Evolutionary conservation across 2,888 invertebrate genomes (phyloP).

Genomic region (Euproctis similis): DNA sequence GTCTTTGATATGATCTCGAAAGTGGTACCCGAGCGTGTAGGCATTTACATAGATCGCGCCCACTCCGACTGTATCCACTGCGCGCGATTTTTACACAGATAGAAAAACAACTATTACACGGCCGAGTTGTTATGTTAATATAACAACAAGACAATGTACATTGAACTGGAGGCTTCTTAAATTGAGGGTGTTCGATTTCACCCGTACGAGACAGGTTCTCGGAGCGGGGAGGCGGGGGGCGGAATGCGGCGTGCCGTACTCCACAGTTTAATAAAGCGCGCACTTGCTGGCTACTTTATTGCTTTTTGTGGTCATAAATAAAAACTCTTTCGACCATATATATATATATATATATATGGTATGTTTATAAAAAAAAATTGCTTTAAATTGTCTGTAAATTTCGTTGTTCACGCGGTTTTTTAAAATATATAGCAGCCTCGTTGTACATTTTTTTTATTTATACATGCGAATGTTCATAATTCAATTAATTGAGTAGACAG

Average conservation of each 20-base stretch:
- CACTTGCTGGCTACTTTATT: slow-evolving; percentile 66
- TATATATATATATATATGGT: no score
- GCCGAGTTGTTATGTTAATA: slow-evolving; percentile 50
- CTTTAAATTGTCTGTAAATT: slow-evolving; percentile 46
- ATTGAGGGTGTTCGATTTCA: slow-evolving; percentile 48
- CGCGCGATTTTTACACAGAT: slow-evolving; percentile 54
- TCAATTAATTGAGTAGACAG: no score
- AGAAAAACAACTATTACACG: slow-evolving; percentile 57
- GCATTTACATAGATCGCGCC: slow-evolving; percentile 67
- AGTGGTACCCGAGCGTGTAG: slow-evolving; percentile 61
- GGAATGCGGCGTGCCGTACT: slow-evolving; percentile 36
- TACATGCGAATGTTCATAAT: slow-evolving; percentile 19
- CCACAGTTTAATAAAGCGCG: slow-evolving; percentile 66
- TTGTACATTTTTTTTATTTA: no score
- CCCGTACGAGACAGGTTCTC: slow-evolving; percentile 50
- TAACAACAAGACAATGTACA: slow-evolving; percentile 39
- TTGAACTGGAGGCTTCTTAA: slow-evolving; percentile 39
- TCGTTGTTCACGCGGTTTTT: slow-evolving; percentile 29
- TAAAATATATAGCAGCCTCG: no score
- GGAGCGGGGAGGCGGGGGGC: slow-evolving; percentile 25
- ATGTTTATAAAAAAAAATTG: slow-evolving; percentile 56
- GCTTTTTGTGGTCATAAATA: slow-evolving; percentile 68
- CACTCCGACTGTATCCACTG: slow-evolving; percentile 47
- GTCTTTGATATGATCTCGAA: slow-evolving; percentile 59
- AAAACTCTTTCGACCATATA: slow-evolving; percentile 55